These are phyloP conservation scores for Carterocephalus palaemon DNA, from an alignment of 2,888 invertebrate genomes.

Conservation along the genomic window DNA sequence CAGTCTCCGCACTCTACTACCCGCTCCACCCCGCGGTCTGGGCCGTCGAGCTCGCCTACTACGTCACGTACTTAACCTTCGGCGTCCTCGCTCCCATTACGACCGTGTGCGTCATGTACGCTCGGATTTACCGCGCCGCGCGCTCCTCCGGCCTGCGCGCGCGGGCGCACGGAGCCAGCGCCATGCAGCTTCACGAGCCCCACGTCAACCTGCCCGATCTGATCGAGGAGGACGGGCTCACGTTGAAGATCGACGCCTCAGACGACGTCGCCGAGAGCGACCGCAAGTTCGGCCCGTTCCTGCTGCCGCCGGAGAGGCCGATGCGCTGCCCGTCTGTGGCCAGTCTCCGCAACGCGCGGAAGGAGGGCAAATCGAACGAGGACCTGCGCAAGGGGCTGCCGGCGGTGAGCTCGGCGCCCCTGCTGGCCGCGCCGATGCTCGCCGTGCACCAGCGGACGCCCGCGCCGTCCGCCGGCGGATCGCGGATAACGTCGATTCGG, in stretches of 20 bases:
- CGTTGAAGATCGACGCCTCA: constrained; percentile 64
- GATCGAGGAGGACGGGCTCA: constrained; percentile 64
- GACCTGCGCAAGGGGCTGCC: constrained; percentile 63
- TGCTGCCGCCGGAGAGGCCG: constrained; percentile 67
- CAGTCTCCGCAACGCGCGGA: constrained; percentile 62
- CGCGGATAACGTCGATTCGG: constrained; percentile 85
- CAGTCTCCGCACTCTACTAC: constrained; percentile 53
- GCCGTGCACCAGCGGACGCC: constrained; percentile 60
- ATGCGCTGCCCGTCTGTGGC: constrained; percentile 69
- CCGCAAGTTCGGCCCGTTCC: constrained; percentile 66
- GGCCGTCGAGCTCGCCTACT: constrained; percentile 58
- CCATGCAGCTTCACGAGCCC: constrained; percentile 74
- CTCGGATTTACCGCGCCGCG: constrained; percentile 86
- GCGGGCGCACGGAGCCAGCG: constrained; percentile 69
- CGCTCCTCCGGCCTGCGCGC: constrained; percentile 81
- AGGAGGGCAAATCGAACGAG: constrained; percentile 63
- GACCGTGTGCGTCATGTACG: constrained; percentile 85
- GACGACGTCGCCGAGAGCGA: constrained; percentile 50
- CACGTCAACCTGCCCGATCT: constrained; percentile 62
- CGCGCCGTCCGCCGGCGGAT: constrained; percentile 68
- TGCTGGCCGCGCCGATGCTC: constrained; percentile 62
- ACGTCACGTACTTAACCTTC: constrained; percentile 60
- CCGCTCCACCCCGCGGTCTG: constrained; percentile 51
- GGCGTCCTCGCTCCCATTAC: constrained; percentile 72
- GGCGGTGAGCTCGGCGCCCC: constrained; percentile 75